These are phyloP conservation scores for Corbicula japonica DNA, from an alignment of 2,888 invertebrate genomes.

Conservation along the genomic window DNA sequence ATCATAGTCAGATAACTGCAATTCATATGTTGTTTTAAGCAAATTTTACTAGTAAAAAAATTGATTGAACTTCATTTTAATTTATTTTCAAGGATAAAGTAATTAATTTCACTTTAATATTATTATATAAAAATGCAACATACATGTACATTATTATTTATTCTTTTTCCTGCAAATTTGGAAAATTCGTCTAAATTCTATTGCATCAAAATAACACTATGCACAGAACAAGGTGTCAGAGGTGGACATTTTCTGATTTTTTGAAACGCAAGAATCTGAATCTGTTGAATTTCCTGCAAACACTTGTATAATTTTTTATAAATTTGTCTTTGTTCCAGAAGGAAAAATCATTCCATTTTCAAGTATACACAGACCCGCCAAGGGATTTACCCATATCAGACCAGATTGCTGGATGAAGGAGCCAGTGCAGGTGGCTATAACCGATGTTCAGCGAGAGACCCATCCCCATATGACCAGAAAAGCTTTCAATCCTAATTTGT, in stretches of 20 bases:
- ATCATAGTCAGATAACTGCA: no score
- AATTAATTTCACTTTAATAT: no score
- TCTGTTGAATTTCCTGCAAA: no score
- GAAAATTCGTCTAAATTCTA: not conserved
- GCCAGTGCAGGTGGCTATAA: slow-evolving; percentile 91
- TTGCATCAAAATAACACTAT: not conserved
- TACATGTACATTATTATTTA: not conserved
- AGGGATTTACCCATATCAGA: slow-evolving; percentile 69
- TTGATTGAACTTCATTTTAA: no score
- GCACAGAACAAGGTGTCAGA: not conserved
- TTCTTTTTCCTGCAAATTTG: not conserved
- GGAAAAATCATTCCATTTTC: slow-evolving; percentile 63
- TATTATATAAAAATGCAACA: no score
- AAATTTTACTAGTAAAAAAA: no score
- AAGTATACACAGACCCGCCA: slow-evolving; percentile 58
- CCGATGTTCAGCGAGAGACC: slow-evolving; percentile 90
- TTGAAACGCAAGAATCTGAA: not conserved
- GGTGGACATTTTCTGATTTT: not conserved
- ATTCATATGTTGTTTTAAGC: no score
- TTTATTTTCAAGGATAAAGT: no score
- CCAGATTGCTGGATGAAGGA: slow-evolving; percentile 91
- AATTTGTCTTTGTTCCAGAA: slow-evolving; percentile 42
- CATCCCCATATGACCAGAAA: slow-evolving; percentile 90
- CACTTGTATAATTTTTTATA: not conserved
- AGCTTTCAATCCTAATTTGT: slow-evolving; percentile 95